These are phyloP conservation scores for Phalacrocorax pelagicus DNA, from an alignment of 2,113 vertebrate species.

Conservation along the genomic window DNA sequence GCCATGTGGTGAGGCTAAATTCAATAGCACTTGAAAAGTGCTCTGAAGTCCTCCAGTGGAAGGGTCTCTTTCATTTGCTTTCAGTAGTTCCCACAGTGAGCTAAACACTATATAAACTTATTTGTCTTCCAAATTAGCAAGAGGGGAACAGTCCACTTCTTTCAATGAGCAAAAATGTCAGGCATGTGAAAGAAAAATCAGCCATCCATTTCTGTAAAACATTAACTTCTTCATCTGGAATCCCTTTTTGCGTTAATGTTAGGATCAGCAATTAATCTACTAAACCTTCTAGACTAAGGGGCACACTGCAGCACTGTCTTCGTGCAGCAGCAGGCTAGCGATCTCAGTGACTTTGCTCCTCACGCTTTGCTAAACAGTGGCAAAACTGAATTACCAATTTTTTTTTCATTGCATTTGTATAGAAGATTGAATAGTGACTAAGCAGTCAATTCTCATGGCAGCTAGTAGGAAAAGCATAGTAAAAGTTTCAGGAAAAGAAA, in stretches of 20 bases:
- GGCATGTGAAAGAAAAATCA: background rate
- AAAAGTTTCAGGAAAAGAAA: background rate
- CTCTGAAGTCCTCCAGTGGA: background rate
- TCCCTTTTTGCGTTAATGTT: background rate
- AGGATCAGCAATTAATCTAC: background rate
- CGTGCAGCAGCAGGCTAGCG: background rate
- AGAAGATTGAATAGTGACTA: background rate
- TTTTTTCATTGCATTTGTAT: background rate
- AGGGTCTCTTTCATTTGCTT: conserved; percentile 27
- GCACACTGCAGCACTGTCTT: rapidly evolving
- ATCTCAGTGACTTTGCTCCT: background rate
- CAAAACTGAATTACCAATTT: background rate
- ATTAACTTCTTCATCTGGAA: background rate
- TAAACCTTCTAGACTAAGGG: background rate
- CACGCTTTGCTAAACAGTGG: background rate
- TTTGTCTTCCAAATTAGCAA: conserved; percentile 29
- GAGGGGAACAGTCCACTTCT: background rate
- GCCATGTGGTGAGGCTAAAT: background rate
- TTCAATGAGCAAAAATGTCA: background rate
- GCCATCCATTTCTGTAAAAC: conserved; percentile 11
- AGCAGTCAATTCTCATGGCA: background rate
- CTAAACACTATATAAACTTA: background rate
- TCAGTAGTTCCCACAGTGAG: background rate
- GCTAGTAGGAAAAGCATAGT: background rate
- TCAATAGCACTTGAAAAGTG: conserved; percentile 2